Evolutionary conservation across 2,113 vertebrate species (phyloP).

Genomic region (Litocranius walleri): DNA sequence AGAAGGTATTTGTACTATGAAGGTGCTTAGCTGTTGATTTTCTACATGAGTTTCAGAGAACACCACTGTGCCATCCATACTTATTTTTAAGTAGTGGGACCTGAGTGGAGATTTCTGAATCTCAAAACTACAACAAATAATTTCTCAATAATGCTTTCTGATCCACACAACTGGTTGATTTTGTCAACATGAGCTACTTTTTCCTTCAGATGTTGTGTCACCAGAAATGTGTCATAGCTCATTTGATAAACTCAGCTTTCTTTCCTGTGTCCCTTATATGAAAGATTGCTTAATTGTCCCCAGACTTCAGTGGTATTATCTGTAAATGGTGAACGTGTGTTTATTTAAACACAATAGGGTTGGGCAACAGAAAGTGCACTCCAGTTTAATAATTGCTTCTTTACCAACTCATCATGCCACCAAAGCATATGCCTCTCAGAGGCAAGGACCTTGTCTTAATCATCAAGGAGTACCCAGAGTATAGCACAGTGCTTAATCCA

Average conservation of each 20-base stretch:
- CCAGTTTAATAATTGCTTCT: neutral
- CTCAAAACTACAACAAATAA: neutral
- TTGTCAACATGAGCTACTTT: neutral
- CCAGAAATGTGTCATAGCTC: neutral
- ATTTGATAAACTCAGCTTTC: neutral
- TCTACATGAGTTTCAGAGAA: neutral
- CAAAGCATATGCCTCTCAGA: neutral
- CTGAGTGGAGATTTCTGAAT: neutral
- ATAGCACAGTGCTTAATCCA: neutral
- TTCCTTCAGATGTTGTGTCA: neutral
- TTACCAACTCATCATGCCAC: neutral
- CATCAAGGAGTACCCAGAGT: neutral
- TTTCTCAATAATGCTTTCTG: neutral
- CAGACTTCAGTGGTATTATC: neutral
- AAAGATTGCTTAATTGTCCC: neutral
- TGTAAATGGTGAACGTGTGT: neutral
- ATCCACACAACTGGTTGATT: neutral
- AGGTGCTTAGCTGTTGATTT: neutral
- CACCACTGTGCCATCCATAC: neutral
- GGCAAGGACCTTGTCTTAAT: neutral
- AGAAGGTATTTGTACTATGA: neutral
- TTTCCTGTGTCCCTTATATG: neutral
- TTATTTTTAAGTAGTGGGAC: neutral
- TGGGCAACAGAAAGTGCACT: neutral
- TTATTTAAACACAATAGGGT: neutral